Percentiles rank a stretch among this genome's conserved stretches.
phyloP scores from a whole-genome alignment of 2,797 vertebrate genomes.

The Acridotheres tristis region DNA sequence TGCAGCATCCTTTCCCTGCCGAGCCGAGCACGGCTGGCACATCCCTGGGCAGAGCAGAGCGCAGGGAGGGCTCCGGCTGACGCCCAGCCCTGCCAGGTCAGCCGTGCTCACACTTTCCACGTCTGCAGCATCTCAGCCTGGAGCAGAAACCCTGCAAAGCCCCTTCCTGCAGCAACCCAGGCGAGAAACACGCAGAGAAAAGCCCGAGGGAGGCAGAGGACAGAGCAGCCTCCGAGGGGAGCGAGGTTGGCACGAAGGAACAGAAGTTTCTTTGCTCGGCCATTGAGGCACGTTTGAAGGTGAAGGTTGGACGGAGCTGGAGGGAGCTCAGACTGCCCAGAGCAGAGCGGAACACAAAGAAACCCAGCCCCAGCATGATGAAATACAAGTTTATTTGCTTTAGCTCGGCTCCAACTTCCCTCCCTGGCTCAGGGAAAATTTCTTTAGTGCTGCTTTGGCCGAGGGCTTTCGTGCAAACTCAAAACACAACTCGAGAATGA shows the following conservation, averaged over 20 bases:
- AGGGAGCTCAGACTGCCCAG: not conserved
- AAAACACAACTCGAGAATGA: not conserved
- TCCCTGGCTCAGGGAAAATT: not conserved
- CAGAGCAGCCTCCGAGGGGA: not conserved
- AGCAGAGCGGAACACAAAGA: not conserved
- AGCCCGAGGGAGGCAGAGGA: not conserved
- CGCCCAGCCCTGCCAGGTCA: not conserved
- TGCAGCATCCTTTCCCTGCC: not conserved
- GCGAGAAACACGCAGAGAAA: not conserved
- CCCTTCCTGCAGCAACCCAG: not conserved
- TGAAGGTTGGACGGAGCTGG: not conserved
- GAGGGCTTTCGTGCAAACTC: not conserved
- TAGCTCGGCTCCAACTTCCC: not conserved
- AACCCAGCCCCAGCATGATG: not conserved
- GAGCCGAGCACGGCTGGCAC: not conserved
- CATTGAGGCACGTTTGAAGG: not conserved
- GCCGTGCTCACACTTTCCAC: not conserved
- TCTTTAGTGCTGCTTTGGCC: not conserved
- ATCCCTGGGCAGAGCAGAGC: not conserved
- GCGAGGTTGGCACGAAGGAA: not conserved
- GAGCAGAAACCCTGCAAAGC: not conserved
- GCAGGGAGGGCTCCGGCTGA: not conserved
- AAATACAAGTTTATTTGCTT: constrained; percentile 38
- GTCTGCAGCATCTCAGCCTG: not conserved
- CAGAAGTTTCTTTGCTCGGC: not conserved